These are phyloP conservation scores for Polyodon spathula DNA, from an alignment of 2,113 vertebrate genomes.

Conservation along the genomic window DNA sequence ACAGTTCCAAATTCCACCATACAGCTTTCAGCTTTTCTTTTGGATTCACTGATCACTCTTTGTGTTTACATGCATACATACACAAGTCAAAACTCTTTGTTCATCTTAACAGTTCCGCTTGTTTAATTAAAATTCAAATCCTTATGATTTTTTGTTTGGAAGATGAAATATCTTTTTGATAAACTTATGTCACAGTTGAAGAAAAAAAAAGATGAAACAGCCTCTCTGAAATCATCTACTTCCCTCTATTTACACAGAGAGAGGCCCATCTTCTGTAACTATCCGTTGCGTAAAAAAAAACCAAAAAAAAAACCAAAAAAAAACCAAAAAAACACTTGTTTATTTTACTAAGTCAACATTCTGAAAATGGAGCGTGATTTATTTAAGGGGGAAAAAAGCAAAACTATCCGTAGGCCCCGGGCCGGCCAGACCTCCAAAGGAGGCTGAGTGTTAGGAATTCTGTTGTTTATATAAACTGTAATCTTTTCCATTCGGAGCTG, in stretches of 20 bases:
- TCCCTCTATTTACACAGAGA: conserved; percentile 26
- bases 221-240: conserved; percentile 18
- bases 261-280: conserved; percentile 15
- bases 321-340: conserved; percentile 28
- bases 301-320: too few species aligned
- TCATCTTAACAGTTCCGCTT: too few species aligned
- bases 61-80: conserved; percentile 1
- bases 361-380: conserved; percentile 34
- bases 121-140: too few species aligned
- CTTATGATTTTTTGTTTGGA: too few species aligned
- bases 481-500: conserved; percentile 70
- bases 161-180: too few species aligned
- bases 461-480: conserved; percentile 74
- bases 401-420: conserved; percentile 31
- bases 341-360: conserved; percentile 41
- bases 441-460: conserved; percentile 63
- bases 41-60: conserved; percentile 1
- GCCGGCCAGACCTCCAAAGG: conserved; percentile 58
- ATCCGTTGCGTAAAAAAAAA: conserved; percentile 23
- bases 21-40: background rate
- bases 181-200: too few species aligned
- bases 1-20: conserved; percentile 14
- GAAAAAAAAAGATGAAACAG: conserved; percentile 19
- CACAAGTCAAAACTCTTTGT: too few species aligned
- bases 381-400: conserved; percentile 30